Percentiles rank a stretch among this genome's conserved stretches.
These are phyloP conservation scores for Perccottus glenii DNA, from an alignment of 2,113 vertebrate species.

Conservation along the genomic window DNA sequence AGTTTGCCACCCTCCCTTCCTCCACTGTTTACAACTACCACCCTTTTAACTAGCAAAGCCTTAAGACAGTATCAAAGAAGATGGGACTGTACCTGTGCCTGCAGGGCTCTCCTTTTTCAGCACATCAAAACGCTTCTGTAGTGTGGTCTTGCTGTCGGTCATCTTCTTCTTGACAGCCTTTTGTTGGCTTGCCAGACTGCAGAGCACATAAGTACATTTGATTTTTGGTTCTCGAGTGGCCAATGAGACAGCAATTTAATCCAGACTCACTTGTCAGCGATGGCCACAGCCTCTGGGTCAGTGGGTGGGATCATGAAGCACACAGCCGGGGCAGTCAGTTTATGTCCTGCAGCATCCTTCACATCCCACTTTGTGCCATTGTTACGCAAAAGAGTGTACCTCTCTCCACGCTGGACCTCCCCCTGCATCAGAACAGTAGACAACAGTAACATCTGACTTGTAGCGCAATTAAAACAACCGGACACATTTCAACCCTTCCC, in stretches of 20 bases:
- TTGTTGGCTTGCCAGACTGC: conserved; percentile 85
- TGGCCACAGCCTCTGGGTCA: conserved; percentile 81
- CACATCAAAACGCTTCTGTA: conserved; percentile 82
- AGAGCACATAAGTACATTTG: neutral
- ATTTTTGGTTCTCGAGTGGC: neutral
- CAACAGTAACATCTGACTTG: neutral
- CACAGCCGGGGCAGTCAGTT: conserved; percentile 82
- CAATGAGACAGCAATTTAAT: neutral
- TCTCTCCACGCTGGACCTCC: conserved; percentile 85
- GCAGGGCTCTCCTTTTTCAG: conserved; percentile 82
- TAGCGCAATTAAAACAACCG: no score
- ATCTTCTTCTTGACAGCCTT: conserved; percentile 83
- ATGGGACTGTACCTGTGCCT: conserved; percentile 65
- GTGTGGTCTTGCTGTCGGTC: conserved; percentile 68
- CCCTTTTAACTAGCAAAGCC: no score
- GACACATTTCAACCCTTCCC: no score
- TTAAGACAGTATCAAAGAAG: no score
- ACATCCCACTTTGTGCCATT: conserved; percentile 87
- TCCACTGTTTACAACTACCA: no score
- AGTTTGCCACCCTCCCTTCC: no score
- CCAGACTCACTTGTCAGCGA: conserved; percentile 85
- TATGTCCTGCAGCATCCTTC: conserved; percentile 80
- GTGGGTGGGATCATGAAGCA: conserved; percentile 95
- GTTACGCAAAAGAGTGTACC: conserved; percentile 89
- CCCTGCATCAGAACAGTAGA: conserved; percentile 73